These are phyloP conservation scores for Idaea aversata DNA, from an alignment of 2,888 invertebrate genomes.

Conservation along the genomic window DNA sequence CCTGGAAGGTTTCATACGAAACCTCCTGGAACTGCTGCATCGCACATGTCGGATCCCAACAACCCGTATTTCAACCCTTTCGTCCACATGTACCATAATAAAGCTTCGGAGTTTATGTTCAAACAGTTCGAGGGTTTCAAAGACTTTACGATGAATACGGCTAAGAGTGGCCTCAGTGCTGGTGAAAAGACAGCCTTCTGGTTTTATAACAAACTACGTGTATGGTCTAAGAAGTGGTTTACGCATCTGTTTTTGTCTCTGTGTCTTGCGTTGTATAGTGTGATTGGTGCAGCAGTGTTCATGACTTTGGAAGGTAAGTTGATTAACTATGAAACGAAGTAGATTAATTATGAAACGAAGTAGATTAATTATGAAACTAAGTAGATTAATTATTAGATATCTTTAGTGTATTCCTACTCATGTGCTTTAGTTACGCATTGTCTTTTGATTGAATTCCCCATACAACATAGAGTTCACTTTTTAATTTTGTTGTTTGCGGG, in stretches of 20 bases:
- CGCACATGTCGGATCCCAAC: constrained; percentile 58
- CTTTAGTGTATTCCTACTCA: too few species aligned
- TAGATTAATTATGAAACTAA: constrained; percentile 6
- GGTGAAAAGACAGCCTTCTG: constrained; percentile 91
- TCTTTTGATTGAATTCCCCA: not conserved
- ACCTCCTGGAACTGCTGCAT: constrained; percentile 53
- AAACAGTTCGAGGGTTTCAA: constrained; percentile 89
- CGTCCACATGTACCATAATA: constrained; percentile 80
- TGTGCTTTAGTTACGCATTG: too few species aligned
- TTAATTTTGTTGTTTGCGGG: not conserved
- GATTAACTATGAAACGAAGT: too few species aligned
- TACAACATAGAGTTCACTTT: not conserved
- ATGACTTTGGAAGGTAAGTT: constrained; percentile 87
- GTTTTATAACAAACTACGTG: constrained; percentile 88
- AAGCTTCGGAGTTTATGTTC: constrained; percentile 89
- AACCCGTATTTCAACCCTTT: constrained; percentile 67
- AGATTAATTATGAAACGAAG: too few species aligned
- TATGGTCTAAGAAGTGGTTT: constrained; percentile 91
- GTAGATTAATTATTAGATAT: too few species aligned
- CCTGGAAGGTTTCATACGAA: constrained; percentile 51
- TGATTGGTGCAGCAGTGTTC: constrained; percentile 91
- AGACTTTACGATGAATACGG: constrained; percentile 85
- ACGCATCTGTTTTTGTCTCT: constrained; percentile 92
- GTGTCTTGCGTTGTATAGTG: constrained; percentile 88
- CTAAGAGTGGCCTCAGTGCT: constrained; percentile 89